Percentiles rank a stretch among this genome's conserved stretches.
These are phyloP conservation scores for Sclerurus mexicanus DNA, from an alignment of 2,113 vertebrate genomes.

Conservation along the genomic window DNA sequence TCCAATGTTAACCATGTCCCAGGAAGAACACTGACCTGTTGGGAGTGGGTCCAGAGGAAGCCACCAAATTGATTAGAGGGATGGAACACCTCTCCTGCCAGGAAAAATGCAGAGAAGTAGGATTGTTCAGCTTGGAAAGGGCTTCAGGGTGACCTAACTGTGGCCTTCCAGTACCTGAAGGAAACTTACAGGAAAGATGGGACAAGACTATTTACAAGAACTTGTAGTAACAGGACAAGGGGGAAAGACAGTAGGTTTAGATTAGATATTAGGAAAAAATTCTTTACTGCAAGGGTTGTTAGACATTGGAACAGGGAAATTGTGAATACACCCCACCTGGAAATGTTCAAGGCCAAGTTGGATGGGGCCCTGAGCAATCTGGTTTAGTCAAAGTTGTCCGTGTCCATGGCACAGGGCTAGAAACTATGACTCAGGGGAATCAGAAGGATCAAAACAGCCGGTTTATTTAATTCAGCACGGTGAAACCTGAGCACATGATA, in stretches of 20 bases:
- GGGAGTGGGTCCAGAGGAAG: background rate
- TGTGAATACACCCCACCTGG: background rate
- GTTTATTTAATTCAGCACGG: background rate
- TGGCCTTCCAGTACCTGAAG: background rate
- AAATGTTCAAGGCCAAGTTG: background rate
- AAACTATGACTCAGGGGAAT: rapidly evolving
- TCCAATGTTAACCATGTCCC: background rate
- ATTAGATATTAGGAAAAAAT: background rate
- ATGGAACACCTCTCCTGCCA: background rate
- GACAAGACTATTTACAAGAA: background rate
- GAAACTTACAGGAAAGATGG: background rate
- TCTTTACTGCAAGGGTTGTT: background rate
- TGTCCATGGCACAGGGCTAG: rapidly evolving
- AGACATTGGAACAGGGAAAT: background rate
- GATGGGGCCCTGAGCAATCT: background rate
- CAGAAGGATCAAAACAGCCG: rapidly evolving
- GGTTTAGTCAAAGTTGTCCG: background rate
- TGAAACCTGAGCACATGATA: background rate
- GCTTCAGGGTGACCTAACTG: background rate
- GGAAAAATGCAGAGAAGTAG: background rate
- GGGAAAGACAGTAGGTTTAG: background rate
- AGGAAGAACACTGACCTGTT: background rate
- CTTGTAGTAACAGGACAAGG: background rate
- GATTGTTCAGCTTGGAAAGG: background rate
- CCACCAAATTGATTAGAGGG: background rate